A percentile compares a stretch with the other conserved stretches of the same genome.
These are phyloP conservation scores for Asbolus verrucosus DNA, from an alignment of 1,140 invertebrate genomes.

Conservation along the genomic window DNA sequence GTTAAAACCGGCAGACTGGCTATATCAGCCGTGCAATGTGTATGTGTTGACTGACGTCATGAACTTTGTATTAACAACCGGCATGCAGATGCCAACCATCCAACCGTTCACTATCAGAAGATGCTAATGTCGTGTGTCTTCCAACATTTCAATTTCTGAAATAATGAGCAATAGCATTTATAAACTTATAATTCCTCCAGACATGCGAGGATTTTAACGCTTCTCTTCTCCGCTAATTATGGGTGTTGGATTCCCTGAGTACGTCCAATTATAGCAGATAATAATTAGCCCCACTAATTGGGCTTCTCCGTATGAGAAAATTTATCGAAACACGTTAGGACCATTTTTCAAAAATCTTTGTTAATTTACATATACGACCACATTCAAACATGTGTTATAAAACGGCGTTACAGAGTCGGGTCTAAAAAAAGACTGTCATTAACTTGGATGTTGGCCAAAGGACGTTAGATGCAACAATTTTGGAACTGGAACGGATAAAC, in stretches of 20 bases:
- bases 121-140: neutral
- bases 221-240: neutral
- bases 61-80: conserved; percentile 40
- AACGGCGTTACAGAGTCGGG: neutral
- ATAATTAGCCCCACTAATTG: neutral
- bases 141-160: too few species aligned
- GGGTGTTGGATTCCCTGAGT: neutral
- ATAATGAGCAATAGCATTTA: too few species aligned
- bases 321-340: neutral
- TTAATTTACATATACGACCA: neutral
- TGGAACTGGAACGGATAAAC: neutral
- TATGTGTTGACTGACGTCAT: conserved; percentile 42
- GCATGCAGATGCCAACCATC: conserved; percentile 40
- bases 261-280: neutral
- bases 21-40: conserved; percentile 44
- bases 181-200: too few species aligned
- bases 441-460: conserved; percentile 4
- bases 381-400: conserved; percentile 4
- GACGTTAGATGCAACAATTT: conserved; percentile 22
- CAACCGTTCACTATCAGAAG: conserved; percentile 34
- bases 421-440: conserved; percentile 24
- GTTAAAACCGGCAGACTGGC: conserved; percentile 41
- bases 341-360: neutral
- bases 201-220: too few species aligned
- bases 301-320: neutral